Evolutionary conservation across 1,140 invertebrate genomes (phyloP).

Genomic region (Micrasema longulum): DNA sequence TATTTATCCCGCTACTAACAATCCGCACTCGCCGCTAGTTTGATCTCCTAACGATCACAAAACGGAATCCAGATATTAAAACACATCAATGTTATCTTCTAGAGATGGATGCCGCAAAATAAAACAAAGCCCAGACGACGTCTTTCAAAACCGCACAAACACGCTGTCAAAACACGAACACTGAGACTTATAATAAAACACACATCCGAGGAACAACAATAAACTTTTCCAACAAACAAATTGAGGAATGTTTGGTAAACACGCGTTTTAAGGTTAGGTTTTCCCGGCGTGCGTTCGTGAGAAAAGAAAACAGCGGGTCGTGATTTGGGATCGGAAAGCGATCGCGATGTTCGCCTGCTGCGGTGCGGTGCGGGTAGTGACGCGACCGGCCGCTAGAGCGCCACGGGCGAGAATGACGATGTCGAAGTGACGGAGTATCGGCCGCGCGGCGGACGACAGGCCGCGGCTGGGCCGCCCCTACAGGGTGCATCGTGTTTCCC

Average conservation of each 20-base stretch:
- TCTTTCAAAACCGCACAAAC: constrained; percentile 28
- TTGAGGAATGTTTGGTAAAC: constrained; percentile 16
- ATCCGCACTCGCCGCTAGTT: constrained; percentile 13
- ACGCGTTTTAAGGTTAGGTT: constrained; percentile 34
- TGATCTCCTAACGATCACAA: constrained; percentile 1
- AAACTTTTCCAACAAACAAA: constrained; percentile 31
- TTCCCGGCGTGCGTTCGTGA: constrained; percentile 5
- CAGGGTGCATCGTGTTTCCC: constrained; percentile 33
- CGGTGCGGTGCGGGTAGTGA: constrained; percentile 22
- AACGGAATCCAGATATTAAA: constrained; percentile 16
- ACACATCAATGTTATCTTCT: constrained; percentile 16
- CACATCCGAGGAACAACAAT: constrained; percentile 17
- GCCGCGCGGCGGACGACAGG: constrained; percentile 37
- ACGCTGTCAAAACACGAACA: constrained; percentile 39
- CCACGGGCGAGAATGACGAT: constrained; percentile 47
- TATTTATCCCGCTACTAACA: constrained; percentile 8
- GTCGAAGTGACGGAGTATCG: constrained; percentile 44
- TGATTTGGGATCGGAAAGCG: constrained; percentile 7
- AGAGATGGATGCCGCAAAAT: constrained; percentile 6
- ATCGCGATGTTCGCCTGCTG: constrained; percentile 6
- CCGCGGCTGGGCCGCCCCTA: constrained; percentile 45
- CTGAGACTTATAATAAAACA: constrained; percentile 27
- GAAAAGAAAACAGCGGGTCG: constrained; percentile 16
- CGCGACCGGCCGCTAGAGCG: constrained; percentile 42
- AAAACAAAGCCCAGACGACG: constrained; percentile 27